Percentiles rank a stretch among this genome's conserved stretches.
Conservation (phyloP, 1,140 invertebrate genomes). For the Rhagoletis pomonella region DNA sequence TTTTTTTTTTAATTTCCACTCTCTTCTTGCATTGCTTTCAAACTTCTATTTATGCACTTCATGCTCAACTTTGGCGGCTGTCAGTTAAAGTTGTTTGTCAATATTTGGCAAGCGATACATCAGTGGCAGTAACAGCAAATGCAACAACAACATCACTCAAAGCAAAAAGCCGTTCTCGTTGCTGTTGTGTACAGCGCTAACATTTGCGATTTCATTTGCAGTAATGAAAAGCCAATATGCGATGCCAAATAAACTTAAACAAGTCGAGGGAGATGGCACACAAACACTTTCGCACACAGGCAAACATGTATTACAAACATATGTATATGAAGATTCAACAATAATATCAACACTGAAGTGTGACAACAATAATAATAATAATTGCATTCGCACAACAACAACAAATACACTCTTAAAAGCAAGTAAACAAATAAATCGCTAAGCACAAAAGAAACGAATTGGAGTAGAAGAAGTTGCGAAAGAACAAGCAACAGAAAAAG, state of each 20-base stretch:
- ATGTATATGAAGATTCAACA: conserved; percentile 19
- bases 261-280: neutral
- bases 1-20: neutral
- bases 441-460: neutral
- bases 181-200: conserved; percentile 7
- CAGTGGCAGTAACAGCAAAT: conserved; percentile 5
- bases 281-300: neutral
- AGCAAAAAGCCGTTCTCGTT: neutral
- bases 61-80: conserved; percentile 28
- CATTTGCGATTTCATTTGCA: conserved; percentile 52
- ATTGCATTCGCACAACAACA: conserved; percentile 33
- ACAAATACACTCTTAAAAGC: neutral
- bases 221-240: conserved; percentile 52
- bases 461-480: neutral
- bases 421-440: conserved; percentile 27
- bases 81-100: conserved; percentile 52
- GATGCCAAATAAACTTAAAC: conserved; percentile 18
- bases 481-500: neutral
- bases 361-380: conserved; percentile 49
- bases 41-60: neutral
- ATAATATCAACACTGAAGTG: conserved; percentile 48
- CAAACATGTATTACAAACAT: neutral
- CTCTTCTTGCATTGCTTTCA: neutral
- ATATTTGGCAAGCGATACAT: conserved; percentile 52
- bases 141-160: neutral